phyloP scores from a whole-genome alignment of 2,797 vertebrate species.

The Myotis daubentonii region DNA sequence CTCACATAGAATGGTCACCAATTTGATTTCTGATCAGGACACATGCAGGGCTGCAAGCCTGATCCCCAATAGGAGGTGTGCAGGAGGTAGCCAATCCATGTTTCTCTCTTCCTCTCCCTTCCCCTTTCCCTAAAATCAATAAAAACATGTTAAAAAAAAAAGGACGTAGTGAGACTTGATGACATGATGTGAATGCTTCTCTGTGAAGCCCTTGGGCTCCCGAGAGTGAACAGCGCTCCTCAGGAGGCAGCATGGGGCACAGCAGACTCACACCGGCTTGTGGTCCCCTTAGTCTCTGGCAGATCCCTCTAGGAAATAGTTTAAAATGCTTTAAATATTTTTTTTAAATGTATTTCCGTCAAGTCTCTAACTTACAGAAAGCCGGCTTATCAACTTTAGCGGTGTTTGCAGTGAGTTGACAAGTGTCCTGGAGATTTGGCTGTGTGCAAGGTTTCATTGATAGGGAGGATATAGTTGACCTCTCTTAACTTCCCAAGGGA shows the following conservation, averaged over 20 bases:
- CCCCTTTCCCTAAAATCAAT: too few species aligned
- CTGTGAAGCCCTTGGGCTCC: not conserved
- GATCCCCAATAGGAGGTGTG: too few species aligned
- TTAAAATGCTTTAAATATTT: slow-evolving; percentile 29
- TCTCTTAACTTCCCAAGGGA: not conserved
- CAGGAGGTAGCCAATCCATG: too few species aligned
- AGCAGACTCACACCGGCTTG: not conserved
- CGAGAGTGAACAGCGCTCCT: not conserved
- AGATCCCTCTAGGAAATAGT: not conserved
- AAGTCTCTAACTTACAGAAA: not conserved
- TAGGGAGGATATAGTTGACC: not conserved
- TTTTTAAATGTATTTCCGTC: not conserved
- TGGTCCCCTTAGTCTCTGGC: not conserved
- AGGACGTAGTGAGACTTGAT: not conserved
- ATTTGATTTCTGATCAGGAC: too few species aligned
- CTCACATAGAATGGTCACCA: too few species aligned
- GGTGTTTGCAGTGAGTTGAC: not conserved
- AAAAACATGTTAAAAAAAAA: too few species aligned
- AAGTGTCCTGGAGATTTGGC: not conserved
- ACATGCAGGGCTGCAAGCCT: too few species aligned
- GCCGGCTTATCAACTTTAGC: not conserved
- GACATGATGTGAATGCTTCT: not conserved
- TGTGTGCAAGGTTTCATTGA: not conserved
- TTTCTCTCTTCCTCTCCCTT: too few species aligned
- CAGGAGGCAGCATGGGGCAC: not conserved